phyloP scores from a whole-genome alignment of 2,113 vertebrate genomes.

The Arothron firmamentum region DNA sequence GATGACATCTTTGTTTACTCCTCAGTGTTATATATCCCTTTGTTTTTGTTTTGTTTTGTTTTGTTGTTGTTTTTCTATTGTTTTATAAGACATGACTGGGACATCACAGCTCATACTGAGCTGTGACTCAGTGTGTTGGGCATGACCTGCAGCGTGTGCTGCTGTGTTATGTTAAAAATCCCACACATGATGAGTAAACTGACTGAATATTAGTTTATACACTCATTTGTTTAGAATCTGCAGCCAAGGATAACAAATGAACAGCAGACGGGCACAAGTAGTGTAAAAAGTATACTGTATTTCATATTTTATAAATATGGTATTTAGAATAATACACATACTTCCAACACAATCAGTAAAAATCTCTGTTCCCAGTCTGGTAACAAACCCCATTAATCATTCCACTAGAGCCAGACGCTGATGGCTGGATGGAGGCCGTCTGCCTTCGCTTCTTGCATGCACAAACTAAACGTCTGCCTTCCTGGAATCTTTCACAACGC shows the following conservation, averaged over 20 bases:
- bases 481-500: neutral
- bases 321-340: neutral
- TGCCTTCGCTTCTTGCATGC: neutral
- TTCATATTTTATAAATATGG: too few relatives aligned
- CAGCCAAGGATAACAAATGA: too few relatives aligned
- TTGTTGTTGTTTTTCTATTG: constrained; percentile 6
- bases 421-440: neutral
- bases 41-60: neutral
- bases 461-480: neutral
- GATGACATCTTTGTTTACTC: constrained; percentile 65
- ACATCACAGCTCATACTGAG: constrained; percentile 29
- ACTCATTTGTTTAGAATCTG: too few relatives aligned
- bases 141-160: neutral
- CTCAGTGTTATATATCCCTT: constrained; percentile 39
- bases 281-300: too few relatives aligned
- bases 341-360: neutral
- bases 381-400: neutral
- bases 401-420: neutral
- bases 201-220: neutral
- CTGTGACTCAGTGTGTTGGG: too few relatives aligned
- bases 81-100: constrained; percentile 43
- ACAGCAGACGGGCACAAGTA: too few relatives aligned
- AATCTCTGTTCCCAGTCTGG: neutral
- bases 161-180: constrained; percentile 22
- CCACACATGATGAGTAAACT: neutral